Conservation (phyloP, 2,888 invertebrate species). For the Schrankia costaestrigalis region DNA sequence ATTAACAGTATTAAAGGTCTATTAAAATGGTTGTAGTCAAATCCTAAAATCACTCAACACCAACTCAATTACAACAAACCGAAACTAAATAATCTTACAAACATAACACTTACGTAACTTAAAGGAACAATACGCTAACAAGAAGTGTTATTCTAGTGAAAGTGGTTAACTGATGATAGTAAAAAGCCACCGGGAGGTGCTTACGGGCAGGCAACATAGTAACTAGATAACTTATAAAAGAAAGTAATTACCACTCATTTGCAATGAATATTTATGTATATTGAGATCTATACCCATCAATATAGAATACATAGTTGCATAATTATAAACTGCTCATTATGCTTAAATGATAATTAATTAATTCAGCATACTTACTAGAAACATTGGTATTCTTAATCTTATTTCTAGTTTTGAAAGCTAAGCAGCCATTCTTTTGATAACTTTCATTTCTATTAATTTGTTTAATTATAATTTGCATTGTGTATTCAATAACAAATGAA, state of each 20-base stretch:
- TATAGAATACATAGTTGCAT: slow-evolving; percentile 13
- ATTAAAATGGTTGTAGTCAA: too few species aligned
- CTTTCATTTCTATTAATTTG: too few species aligned
- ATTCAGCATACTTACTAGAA: too few species aligned
- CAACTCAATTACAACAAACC: background rate
- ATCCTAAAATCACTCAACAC: too few species aligned
- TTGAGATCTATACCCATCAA: slow-evolving; percentile 17
- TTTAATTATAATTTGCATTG: too few species aligned
- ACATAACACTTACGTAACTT: slow-evolving; percentile 24
- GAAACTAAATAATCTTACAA: background rate
- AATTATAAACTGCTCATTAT: slow-evolving; percentile 13
- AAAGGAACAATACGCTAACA: slow-evolving; percentile 29
- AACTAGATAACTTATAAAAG: slow-evolving; percentile 10
- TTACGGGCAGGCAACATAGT: slow-evolving; percentile 12
- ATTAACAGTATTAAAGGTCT: too few species aligned
- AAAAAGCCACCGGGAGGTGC: slow-evolving; percentile 23
- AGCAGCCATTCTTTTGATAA: too few species aligned
- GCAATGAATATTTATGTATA: slow-evolving; percentile 28
- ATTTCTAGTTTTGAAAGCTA: too few species aligned
- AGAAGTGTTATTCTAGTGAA: slow-evolving; percentile 31
- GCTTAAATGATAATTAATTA: background rate
- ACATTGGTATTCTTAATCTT: too few species aligned
- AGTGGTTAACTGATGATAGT: slow-evolving; percentile 30
- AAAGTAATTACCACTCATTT: slow-evolving; percentile 26
- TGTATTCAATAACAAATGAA: too few species aligned